Evolutionary conservation across 2,888 invertebrate species (phyloP), one percentile per base, ranked within the genome.

Genomic region (Acronicta psi): DNA sequence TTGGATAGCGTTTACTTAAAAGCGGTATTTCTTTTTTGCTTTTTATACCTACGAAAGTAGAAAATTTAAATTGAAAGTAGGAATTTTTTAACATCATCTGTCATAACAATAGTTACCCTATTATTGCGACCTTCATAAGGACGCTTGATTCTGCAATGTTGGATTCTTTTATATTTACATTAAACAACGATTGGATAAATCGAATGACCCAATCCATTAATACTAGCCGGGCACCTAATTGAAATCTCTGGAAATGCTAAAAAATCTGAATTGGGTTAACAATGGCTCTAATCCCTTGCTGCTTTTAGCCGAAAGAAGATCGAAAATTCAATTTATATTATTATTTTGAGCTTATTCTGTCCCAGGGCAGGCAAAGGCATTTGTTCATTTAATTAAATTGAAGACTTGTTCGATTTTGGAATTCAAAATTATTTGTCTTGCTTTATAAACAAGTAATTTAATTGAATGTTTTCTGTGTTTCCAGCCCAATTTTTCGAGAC

Each of bases 401-500:
- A 40, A 43, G 46, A 29, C n/a, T 38, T 38, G 38, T 29, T 52
- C 16, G n/a, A 50, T 36, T 45, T n/a, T 45, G 18, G 17, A 34
- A 42, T 16, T 40, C 8, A 7, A 9, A 38, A 29, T 36, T 29
- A 14, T 25, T 0, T 14, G 17, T 14, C 7, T 2, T 2, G 2
- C 4, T 34, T 7, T 25, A 10, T 16, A n/a, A 13, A 9, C 20
- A n/a, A 34, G 29, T 31, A n/a, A 16, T 25, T 17, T 29, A 45
- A 52, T 42, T n/a, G 0, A 43, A 43, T 50, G n/a, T 69, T 53
- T 65, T 73, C 37, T 71, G 84, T 89, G 31, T 71, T 94, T 91
- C 89, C 90, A 97, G 96, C 87, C 94, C 94, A 76, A 93, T 94
- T 83, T 97, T 97, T 89, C 96, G 97, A 94, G 97, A 97, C 95